Evolutionary conservation across 2,888 invertebrate genomes (phyloP).

Genomic region (Atrina japonica): DNA sequence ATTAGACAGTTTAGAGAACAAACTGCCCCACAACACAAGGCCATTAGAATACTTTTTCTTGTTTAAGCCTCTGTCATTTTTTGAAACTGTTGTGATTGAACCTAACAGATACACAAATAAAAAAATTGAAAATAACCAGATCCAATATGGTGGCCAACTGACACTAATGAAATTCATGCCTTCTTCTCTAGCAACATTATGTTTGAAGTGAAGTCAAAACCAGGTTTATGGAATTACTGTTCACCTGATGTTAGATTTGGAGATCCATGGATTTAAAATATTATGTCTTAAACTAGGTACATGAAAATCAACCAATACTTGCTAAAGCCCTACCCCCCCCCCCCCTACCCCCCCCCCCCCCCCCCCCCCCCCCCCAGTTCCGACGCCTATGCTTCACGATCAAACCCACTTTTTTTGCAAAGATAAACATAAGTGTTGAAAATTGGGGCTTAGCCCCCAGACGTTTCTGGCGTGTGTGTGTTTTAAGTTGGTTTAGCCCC

Average conservation of each 20-base stretch:
- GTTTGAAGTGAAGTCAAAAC: not conserved
- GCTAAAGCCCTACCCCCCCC: no score
- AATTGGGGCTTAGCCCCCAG: no score
- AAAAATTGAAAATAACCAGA: constrained; percentile 1
- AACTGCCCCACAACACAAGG: constrained; percentile 11
- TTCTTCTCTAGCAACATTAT: constrained; percentile 32
- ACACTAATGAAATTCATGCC: constrained; percentile 3
- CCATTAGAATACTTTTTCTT: constrained; percentile 3
- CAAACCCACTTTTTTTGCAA: no score
- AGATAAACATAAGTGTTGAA: no score
- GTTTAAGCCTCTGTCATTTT: constrained; percentile 4
- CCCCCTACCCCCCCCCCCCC: no score
- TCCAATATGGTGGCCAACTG: constrained; percentile 16
- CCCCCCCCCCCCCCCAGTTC: no score
- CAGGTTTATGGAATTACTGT: constrained; percentile 2
- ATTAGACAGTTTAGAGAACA: constrained; percentile 1
- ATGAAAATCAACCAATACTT: constrained; percentile 24
- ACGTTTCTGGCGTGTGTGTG: no score
- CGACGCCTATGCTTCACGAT: no score
- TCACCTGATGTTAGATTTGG: constrained; percentile 2
- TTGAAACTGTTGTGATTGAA: constrained; percentile 1
- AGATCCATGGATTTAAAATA: not conserved
- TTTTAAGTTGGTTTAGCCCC: no score
- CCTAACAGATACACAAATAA: not conserved
- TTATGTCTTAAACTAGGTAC: constrained; percentile 1